Evolutionary conservation across 2,888 invertebrate species (phyloP).

Genomic region (Monochamus alternatus): DNA sequence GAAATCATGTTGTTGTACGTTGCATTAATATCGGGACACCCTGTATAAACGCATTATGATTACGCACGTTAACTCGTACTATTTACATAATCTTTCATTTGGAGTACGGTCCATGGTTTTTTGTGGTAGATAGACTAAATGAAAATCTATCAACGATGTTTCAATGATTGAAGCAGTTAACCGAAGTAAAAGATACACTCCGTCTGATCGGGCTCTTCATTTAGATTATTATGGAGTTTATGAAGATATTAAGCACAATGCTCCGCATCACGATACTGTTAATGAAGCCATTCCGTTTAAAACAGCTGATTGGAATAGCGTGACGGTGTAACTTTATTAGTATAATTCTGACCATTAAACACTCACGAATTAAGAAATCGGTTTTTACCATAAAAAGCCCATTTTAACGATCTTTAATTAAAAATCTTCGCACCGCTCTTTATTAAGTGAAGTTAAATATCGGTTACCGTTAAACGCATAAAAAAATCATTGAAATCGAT

Average conservation of each 20-base stretch:
- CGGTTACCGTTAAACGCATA: not conserved
- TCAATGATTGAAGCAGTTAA: not conserved
- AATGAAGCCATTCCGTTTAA: constrained; percentile 21
- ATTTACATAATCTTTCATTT: too few relatives aligned
- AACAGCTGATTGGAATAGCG: constrained; percentile 11
- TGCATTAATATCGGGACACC: too few relatives aligned
- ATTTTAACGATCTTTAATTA: not conserved
- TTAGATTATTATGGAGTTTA: constrained; percentile 17
- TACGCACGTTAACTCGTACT: too few relatives aligned
- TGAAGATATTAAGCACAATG: constrained; percentile 26
- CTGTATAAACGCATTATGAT: too few relatives aligned
- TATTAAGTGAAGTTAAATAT: not conserved
- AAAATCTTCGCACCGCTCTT: not conserved
- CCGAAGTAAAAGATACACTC: constrained; percentile 1
- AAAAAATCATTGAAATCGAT: too few relatives aligned
- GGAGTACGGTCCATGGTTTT: not conserved
- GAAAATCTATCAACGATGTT: not conserved
- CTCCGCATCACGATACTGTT: constrained; percentile 24
- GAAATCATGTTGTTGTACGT: too few relatives aligned
- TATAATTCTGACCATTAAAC: not conserved
- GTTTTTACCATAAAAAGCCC: not conserved
- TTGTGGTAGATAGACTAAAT: not conserved
- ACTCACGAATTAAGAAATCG: not conserved
- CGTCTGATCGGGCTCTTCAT: constrained; percentile 2
- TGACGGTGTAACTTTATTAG: constrained; percentile 15